Conservation (phyloP, 2,113 vertebrate species). For the Phylloscopus trochiloides region DNA sequence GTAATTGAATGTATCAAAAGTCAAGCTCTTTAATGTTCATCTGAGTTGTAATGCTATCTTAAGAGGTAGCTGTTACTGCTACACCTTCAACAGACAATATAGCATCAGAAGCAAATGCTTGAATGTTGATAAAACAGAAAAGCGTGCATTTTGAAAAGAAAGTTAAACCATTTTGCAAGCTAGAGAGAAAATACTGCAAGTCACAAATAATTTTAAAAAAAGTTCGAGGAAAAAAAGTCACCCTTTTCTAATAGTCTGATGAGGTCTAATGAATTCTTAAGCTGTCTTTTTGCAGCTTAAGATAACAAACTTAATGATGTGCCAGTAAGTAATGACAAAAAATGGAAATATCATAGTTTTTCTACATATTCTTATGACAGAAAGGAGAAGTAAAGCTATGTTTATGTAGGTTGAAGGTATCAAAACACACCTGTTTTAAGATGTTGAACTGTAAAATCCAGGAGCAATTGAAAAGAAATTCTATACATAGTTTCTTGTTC, state of each 20-base stretch:
- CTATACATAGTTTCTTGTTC: neutral
- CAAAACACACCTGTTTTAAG: neutral
- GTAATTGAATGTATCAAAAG: neutral
- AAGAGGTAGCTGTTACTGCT: neutral
- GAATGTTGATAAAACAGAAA: neutral
- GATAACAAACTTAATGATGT: neutral
- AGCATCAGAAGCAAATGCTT: neutral
- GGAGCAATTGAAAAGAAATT: neutral
- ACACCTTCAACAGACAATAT: neutral
- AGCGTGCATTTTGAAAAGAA: neutral
- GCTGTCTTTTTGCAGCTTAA: neutral
- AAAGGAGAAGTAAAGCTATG: neutral
- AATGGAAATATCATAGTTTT: neutral
- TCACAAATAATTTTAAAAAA: neutral
- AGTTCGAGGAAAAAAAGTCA: neutral
- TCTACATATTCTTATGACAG: neutral
- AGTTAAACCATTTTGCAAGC: neutral
- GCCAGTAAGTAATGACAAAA: neutral
- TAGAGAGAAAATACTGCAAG: neutral
- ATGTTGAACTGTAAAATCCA: neutral
- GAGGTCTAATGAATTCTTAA: neutral
- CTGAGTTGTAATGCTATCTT: neutral
- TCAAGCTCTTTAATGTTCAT: neutral
- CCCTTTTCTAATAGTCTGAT: neutral
- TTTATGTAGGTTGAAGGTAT: neutral